Evolutionary conservation across 2,113 vertebrate genomes (phyloP).

Genomic region (Ceyx melanurus): DNA sequence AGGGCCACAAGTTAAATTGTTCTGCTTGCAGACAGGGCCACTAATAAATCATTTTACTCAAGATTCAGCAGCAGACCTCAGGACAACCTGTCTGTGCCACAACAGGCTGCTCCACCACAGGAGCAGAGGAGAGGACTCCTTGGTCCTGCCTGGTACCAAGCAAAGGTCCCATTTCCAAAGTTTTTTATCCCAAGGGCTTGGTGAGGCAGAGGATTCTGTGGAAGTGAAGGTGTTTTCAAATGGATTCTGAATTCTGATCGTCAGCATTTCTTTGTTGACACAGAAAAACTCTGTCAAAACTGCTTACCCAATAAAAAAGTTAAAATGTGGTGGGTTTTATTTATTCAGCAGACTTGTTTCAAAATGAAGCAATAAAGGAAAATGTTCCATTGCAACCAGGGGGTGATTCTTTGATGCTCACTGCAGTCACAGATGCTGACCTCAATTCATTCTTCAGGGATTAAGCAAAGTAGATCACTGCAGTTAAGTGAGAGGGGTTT

Average conservation of each 20-base stretch:
- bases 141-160: background rate
- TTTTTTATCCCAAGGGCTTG: background rate
- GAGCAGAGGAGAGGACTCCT: background rate
- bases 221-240: accelerated
- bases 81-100: background rate
- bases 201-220: background rate
- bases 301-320: background rate
- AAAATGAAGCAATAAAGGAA: background rate
- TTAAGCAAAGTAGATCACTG: background rate
- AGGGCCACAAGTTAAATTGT: background rate
- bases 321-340: background rate
- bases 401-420: background rate
- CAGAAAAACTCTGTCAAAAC: background rate
- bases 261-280: accelerated
- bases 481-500: background rate
- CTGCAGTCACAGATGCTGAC: background rate
- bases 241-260: background rate
- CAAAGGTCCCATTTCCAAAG: accelerated
- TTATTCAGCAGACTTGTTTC: background rate
- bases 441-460: background rate
- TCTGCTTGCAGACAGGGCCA: background rate
- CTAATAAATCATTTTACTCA: background rate
- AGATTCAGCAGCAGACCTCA: background rate
- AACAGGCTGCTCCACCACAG: background rate
- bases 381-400: background rate